Base-by-base conservation (phyloP, 2,797 vertebrate species). In the Poecilia gillii region DNA sequence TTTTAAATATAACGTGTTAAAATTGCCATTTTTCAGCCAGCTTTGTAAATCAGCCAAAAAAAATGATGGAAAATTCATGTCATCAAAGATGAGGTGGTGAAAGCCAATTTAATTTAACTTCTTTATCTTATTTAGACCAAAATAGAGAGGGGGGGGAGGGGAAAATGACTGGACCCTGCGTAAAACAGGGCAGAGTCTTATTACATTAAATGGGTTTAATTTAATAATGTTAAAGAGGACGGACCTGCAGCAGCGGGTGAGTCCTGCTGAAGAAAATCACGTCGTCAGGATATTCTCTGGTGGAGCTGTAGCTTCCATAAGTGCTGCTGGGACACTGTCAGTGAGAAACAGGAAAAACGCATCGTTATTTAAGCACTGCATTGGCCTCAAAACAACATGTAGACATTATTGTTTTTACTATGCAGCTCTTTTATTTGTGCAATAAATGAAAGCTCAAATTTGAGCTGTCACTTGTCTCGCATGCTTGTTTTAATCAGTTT, bases 251-350 rank as follows among this genome's bases (percentile, higher is more conserved):
- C 82, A 95, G 91, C 0, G 96, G 96, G 84, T 97, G 96, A 73
- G 96, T 97, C 75, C 96, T 93, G 89, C 96, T 96, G 85, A 97
- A 96, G 93, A 96, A 96, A 91, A 97, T 96, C 84, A 96, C 96
- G 1, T 96, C 96, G n/a, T 96, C 96, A 0, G 96, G 96, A 90
- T 96, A 97, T 81, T 97, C 95, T 81, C 96, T 93, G 66, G 96
- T 97, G 0, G 96, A 96, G 75, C 93, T 93, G 90, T 96, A 96
- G 88, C 94, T 96, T 81, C 96, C 96, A 57, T 97, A 97, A 0
- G 96, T 96, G 77, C 92, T 96, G 93, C 96, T 97, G 41, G 96
- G 96, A 94, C 96, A 97, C 96, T 97, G 76, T 70, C 20, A 68
- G 33, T 25, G 18, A 72, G 3, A 23, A 39, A 70, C 39, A 79